Conservation (phyloP, 2,113 vertebrate genomes). For the Onychorhynchus coronatus region DNA sequence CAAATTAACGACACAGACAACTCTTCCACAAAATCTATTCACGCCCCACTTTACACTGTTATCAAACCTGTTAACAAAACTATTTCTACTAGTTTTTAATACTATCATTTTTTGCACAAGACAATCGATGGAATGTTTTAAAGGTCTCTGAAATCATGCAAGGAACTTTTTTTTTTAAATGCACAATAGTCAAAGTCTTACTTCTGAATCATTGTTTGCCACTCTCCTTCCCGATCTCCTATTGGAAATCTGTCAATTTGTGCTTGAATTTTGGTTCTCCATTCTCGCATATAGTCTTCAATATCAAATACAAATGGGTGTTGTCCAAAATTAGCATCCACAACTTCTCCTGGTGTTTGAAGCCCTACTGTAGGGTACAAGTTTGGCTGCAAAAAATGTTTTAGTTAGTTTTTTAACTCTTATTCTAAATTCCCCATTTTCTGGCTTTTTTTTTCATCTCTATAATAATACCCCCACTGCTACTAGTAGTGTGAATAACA, state of each 20-base stretch:
- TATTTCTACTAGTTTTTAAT: background rate
- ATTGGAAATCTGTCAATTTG: conserved; percentile 94
- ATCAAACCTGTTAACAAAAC: background rate
- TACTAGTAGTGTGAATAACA: background rate
- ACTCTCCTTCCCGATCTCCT: conserved; percentile 94
- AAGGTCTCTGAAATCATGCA: background rate
- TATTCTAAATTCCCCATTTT: background rate
- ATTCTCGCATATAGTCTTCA: conserved; percentile 97
- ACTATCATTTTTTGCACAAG: background rate
- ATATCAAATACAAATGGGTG: conserved; percentile 98
- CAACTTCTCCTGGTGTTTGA: conserved; percentile 96
- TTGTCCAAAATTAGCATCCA: conserved; percentile 97
- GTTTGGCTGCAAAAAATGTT: conserved; percentile 86
- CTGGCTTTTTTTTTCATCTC: background rate
- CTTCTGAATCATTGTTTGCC: conserved; percentile 99
- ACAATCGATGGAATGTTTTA: background rate
- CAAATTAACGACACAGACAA: background rate
- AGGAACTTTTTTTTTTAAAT: background rate
- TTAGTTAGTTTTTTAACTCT: conserved; percentile 32
- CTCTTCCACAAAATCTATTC: background rate
- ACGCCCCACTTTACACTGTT: background rate
- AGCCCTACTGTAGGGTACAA: conserved; percentile 97
- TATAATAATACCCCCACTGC: background rate
- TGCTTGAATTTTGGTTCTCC: conserved; percentile 96
- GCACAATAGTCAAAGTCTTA: conserved; percentile 66